Base-by-base conservation (phyloP, 2,888 invertebrate genomes). In the Norana najaformis region DNA sequence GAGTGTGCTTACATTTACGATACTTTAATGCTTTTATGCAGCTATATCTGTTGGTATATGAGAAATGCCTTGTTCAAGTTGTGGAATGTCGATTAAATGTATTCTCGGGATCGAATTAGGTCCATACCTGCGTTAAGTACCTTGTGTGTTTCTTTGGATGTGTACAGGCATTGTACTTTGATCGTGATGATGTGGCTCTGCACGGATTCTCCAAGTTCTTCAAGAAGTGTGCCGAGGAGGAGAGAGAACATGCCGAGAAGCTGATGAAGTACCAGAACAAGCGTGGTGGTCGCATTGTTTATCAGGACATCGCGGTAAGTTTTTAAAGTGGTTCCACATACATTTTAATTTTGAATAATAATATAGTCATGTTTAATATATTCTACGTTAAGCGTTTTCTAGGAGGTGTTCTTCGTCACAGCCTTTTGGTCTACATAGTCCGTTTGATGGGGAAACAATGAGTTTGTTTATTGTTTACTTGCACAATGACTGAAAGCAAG, bases 151-250 rank as follows among this genome's bases (percentile, higher is more conserved):
- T 69, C 69, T 69, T 69, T 69, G n/a, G 30, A 69, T n/a, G 16
- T 83, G 1, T 83, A 11, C 36, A 94, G 97, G 96, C 97, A 23
- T 97, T 96, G 94, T 96, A 97, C 94, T 98, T 97, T 94, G 96
- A 97, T 93, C 96, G 97, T 91, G 97, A 97, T 93, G 97, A 98
- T 94, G 96, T 98, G 3, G 97, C 97, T 23, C 95, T 97, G 90
- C 93, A 92, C 89, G 95, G 95, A 53, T 95, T 95, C 90, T 95
- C 96, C 93, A 96, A 96, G 93, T 97, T 96, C 95, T 97, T 97
- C 95, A 96, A 96, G 93, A 96, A 97, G 92, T 95, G 96, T 35
- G 97, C 97, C 30, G 96, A 96, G 92, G 97, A 98, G 93, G 98
- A 98, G 94, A 96, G 97, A 35, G 96, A 96, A 92, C 97, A 98